These are phyloP conservation scores for Lamproptera curius DNA, from an alignment of 2,888 invertebrate genomes.

Conservation along the genomic window DNA sequence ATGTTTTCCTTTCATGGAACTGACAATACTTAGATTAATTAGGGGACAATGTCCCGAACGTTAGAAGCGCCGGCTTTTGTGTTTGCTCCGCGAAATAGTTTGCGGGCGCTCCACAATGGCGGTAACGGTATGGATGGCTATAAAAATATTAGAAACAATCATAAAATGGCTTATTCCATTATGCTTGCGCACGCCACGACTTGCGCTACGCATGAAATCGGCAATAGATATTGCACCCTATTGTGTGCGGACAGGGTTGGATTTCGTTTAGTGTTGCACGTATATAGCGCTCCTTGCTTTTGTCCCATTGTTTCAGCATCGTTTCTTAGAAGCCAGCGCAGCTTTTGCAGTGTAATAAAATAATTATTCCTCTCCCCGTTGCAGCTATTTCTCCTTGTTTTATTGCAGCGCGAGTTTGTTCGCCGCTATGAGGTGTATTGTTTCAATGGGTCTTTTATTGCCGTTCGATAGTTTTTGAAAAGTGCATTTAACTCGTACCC, in stretches of 20 bases:
- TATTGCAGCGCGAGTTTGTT: slow-evolving; percentile 33
- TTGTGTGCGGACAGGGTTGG: background rate
- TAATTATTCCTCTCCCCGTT: slow-evolving; percentile 37
- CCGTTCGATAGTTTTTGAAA: slow-evolving; percentile 29
- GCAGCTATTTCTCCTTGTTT: slow-evolving; percentile 33
- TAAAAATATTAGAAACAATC: slow-evolving; percentile 37
- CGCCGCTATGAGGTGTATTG: slow-evolving; percentile 25
- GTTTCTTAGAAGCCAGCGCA: slow-evolving; percentile 36
- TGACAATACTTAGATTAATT: slow-evolving; percentile 5
- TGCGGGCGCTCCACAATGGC: slow-evolving; percentile 32
- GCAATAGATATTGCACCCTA: slow-evolving; percentile 13
- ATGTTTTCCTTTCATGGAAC: background rate
- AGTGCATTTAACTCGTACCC: slow-evolving; percentile 21
- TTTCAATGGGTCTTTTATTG: slow-evolving; percentile 22
- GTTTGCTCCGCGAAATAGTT: slow-evolving; percentile 27
- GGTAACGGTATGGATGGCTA: slow-evolving; percentile 34
- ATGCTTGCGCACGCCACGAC: slow-evolving; percentile 1
- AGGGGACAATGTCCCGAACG: slow-evolving; percentile 16
- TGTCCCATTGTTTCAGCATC: slow-evolving; percentile 25
- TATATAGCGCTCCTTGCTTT: slow-evolving; percentile 15
- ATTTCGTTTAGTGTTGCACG: slow-evolving; percentile 3
- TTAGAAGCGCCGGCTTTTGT: slow-evolving; percentile 23
- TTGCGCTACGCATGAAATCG: background rate
- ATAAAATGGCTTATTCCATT: slow-evolving; percentile 27
- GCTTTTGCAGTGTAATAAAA: slow-evolving; percentile 37